Percentiles rank a stretch among this genome's conserved stretches.
phyloP scores from a whole-genome alignment of 2,797 vertebrate species.

The Micrastur ruficollis region DNA sequence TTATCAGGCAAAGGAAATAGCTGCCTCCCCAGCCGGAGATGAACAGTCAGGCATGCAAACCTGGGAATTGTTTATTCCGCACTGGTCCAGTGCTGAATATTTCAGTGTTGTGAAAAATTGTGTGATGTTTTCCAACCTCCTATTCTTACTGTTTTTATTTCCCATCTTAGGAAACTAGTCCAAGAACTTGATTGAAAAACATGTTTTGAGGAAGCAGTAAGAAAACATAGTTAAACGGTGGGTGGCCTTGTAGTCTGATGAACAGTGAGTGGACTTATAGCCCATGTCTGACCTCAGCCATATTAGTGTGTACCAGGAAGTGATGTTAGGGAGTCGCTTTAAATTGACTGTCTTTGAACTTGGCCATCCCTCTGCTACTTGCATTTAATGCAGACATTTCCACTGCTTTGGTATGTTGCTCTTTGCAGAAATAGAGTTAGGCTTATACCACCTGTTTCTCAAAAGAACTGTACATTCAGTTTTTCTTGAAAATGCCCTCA shows the following conservation, averaged over 20 bases:
- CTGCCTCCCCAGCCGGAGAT: neutral
- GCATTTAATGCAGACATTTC: neutral
- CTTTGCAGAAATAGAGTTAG: neutral
- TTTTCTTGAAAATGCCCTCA: neutral
- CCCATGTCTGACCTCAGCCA: neutral
- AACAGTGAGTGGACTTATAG: neutral
- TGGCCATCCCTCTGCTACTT: neutral
- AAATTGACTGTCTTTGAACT: neutral
- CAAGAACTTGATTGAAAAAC: neutral
- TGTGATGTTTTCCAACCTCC: neutral
- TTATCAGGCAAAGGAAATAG: neutral
- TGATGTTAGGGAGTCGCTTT: neutral
- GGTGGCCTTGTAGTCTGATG: neutral
- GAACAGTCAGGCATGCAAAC: neutral
- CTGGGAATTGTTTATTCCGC: neutral
- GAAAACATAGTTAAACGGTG: neutral
- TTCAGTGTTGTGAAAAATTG: neutral
- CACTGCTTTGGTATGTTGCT: neutral
- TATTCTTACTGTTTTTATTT: neutral
- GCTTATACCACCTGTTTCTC: neutral
- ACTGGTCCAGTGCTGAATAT: neutral
- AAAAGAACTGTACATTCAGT: neutral
- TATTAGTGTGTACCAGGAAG: neutral
- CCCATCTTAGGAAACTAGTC: neutral
- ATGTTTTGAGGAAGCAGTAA: neutral